Base-by-base conservation (phyloP, 2,888 invertebrate species). In the Elegia similella region DNA sequence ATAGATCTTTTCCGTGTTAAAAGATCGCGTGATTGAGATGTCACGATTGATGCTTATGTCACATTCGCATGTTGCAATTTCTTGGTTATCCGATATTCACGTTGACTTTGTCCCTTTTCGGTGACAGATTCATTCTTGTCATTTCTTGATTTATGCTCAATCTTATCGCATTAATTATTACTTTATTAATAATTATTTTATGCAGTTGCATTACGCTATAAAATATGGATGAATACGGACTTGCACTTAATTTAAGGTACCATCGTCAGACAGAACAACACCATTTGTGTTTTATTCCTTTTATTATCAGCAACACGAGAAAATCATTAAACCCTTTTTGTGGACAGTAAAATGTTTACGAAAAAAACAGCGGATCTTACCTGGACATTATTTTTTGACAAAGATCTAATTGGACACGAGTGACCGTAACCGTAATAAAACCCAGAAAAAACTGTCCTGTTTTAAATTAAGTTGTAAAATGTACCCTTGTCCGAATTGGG, bases 391-490 rank as follows among this genome's bases (percentile, higher is more conserved):
- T 44, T 54, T 54, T 54, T 55, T 50, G 34, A 44, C 43, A 44
- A 15, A 23, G 29, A 44, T 44, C 55, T 55, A 48, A 56, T 48
- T 56, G 56, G 42, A 23, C 38, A 23, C 42, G 42, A 63, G 64
- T 62, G 59, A 53, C 65, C 62, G 63, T 68, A 65, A 63, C 63
- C 53, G 61, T 64, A 66, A 70, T 71, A 70, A 74, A 68, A 74
- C n/a, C 42, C 15, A 63, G 62, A 69, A 61, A 68, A 68, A 81
- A 75, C 73, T 75, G 78, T 68, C 75, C 75, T 75, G 75, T 72
- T 83, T 83, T 80, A 83, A 86, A 88, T 88, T 82, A 84, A 86
- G 86, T 80, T 84, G 81, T 88, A 84, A 86, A 88, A 82, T 73
- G 77, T 76, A 83, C 79, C 80, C 82, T 82, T 73, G 78, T 82